phyloP scores from a whole-genome alignment of 92 coral and sea anemone species.

The Metridium senile region DNA sequence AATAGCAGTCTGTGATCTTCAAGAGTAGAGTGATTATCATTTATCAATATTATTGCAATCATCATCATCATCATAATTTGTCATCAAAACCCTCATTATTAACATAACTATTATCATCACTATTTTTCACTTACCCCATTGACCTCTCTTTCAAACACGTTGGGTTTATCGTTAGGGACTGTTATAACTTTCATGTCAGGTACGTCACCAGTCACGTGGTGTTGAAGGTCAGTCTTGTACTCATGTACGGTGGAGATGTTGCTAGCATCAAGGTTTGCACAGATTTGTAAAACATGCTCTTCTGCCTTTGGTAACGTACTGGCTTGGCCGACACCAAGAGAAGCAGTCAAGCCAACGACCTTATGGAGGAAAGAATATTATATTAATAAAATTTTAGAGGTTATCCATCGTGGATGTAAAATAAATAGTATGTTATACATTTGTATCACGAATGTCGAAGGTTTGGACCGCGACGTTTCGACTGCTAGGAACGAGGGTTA shows the following conservation, averaged over 20 bases:
- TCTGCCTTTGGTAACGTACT: slow-evolving; percentile 24
- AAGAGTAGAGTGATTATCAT: background rate
- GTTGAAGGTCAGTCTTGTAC: slow-evolving; percentile 22
- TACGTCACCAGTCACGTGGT: slow-evolving; percentile 25
- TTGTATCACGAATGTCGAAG: too few species aligned
- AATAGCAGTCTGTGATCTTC: too few species aligned
- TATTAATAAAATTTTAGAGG: too few species aligned
- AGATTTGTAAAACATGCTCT: slow-evolving; percentile 45
- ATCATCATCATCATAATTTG: background rate
- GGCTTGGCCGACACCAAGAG: slow-evolving; percentile 62
- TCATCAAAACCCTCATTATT: background rate
- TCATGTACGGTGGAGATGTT: slow-evolving; percentile 29
- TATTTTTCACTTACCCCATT: slow-evolving; percentile 12
- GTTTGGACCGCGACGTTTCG: too few species aligned
- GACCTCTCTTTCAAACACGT: slow-evolving; percentile 19
- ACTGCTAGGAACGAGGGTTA: too few species aligned
- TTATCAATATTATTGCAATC: background rate
- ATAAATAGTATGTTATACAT: too few species aligned
- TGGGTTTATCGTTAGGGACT: slow-evolving; percentile 3
- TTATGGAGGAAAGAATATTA: slow-evolving; percentile 32
- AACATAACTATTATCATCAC: background rate
- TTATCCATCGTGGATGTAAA: too few species aligned
- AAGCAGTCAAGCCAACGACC: slow-evolving; percentile 64
- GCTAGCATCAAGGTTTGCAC: slow-evolving; percentile 55
- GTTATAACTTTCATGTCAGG: slow-evolving; percentile 15